A percentile compares a stretch with the other conserved stretches of the same genome.
These are phyloP conservation scores for Apamea anceps DNA, from an alignment of 2,888 invertebrate genomes.

Conservation along the genomic window DNA sequence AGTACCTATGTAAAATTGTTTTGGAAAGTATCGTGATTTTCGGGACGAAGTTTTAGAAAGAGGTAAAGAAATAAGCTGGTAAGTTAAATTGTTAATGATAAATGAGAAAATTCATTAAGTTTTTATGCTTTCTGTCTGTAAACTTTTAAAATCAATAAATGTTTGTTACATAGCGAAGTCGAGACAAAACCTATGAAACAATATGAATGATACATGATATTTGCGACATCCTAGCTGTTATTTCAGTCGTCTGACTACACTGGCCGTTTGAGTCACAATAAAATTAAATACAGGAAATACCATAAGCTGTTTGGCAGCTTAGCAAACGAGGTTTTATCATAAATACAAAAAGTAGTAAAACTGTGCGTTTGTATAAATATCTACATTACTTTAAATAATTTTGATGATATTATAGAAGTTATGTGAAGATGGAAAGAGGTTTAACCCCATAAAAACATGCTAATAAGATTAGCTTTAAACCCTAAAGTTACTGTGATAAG, in stretches of 20 bases:
- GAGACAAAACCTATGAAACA: constrained; percentile 1
- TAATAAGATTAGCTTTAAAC: not conserved
- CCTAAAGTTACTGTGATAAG: not conserved
- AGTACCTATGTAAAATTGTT: constrained; percentile 25
- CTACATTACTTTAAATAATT: not conserved
- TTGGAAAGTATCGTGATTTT: constrained; percentile 11
- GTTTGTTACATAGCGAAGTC: not conserved
- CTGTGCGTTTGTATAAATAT: not conserved
- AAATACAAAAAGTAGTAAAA: not conserved
- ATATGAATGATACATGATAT: constrained; percentile 11
- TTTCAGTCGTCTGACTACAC: constrained; percentile 35
- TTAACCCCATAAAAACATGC: not conserved
- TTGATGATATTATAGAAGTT: not conserved
- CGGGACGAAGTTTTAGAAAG: not conserved
- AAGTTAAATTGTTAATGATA: not conserved
- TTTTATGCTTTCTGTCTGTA: not conserved
- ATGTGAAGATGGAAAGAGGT: not conserved
- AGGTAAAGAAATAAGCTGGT: not conserved
- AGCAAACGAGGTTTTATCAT: constrained; percentile 3
- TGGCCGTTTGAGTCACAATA: constrained; percentile 34
- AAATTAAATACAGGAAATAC: constrained; percentile 21
- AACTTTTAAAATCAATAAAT: constrained; percentile 1
- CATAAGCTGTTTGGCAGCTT: not conserved
- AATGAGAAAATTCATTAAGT: not conserved
- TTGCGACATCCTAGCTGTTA: constrained; percentile 17